Evolutionary conservation across 2,797 vertebrate genomes (phyloP).

Genomic region (Lepilemur septentrionalis): DNA sequence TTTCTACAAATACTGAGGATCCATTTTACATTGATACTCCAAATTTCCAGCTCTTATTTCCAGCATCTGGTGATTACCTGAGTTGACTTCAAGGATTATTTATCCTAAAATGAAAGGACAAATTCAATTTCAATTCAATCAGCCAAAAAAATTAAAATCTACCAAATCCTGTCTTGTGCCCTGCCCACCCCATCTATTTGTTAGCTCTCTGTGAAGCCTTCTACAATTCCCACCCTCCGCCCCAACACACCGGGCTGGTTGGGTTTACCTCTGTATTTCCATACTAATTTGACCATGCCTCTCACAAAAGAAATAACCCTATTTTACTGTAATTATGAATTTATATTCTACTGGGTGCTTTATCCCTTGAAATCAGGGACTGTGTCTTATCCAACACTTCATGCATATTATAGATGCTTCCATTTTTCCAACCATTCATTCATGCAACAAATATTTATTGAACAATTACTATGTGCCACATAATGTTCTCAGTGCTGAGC

Average conservation of each 20-base stretch:
- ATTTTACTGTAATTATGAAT: neutral
- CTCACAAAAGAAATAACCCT: neutral
- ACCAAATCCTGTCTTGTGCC: neutral
- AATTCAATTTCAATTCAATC: conserved; percentile 14
- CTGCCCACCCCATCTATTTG: neutral
- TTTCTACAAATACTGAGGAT: conserved; percentile 25
- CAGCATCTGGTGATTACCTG: neutral
- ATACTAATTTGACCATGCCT: neutral
- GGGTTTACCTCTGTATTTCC: neutral
- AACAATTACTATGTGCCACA: neutral
- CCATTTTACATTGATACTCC: neutral
- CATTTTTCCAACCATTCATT: neutral
- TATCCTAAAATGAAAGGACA: neutral
- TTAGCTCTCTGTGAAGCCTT: neutral
- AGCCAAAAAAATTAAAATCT: neutral
- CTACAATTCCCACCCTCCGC: neutral
- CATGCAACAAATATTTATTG: neutral
- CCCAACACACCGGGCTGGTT: neutral
- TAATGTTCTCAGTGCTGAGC: neutral
- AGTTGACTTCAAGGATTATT: neutral
- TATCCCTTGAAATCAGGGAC: neutral
- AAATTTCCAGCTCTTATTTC: conserved; percentile 4
- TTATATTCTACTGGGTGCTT: neutral
- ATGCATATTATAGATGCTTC: neutral
- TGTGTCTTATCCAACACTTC: neutral